Base-by-base conservation (phyloP, 92 coral and sea anemone species). In the Epizoanthus rinbou region DNA sequence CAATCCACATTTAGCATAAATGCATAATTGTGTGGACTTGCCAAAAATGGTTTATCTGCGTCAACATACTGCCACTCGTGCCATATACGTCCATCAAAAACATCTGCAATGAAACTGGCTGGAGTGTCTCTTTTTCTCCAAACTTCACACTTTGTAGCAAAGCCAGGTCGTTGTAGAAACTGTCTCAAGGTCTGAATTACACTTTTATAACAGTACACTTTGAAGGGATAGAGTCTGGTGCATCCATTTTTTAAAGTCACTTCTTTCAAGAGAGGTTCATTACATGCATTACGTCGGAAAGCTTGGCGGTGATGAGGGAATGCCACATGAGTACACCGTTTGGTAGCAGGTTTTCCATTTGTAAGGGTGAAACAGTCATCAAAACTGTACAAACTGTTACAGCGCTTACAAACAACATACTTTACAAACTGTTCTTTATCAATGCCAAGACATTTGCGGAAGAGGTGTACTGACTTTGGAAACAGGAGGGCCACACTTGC, bases 71-170 rank as follows among this genome's bases (percentile, higher is more conserved):
- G 91, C 85, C 83, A 89, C 25, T 90, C 96, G 18, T 86, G 66
- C 92, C 94, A 93, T 10, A 93, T 64, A 15, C 79, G 82, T 5
- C 87, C 91, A 82, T 91, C 95, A 81, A 56, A 87, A 6, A 92
- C 88, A 85, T 87, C 97, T 14, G 91, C 93, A 23, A 92, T 37
- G 59, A 80, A 84, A 4, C 89, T 89, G 59, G 43, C 54, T 3
- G 91, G 91, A 8, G 82, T 68, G 54, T 90, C 84, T 69, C 92
- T 43, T 8, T 83, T 39, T 69, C 88, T 59, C 97, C 93, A 90
- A 15, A 70, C 17, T 75, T 90, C 91, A 86, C 93, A 90, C 19
- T 72, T 85, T 9, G 60, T 67, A 6, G 72, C 76, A 72, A 91
- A 89, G 17, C 80, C 87, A 7, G 86, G 86, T 15, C 91, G 41